phyloP scores from a whole-genome alignment of 2,888 invertebrate species.

The Argyresthia albistria region DNA sequence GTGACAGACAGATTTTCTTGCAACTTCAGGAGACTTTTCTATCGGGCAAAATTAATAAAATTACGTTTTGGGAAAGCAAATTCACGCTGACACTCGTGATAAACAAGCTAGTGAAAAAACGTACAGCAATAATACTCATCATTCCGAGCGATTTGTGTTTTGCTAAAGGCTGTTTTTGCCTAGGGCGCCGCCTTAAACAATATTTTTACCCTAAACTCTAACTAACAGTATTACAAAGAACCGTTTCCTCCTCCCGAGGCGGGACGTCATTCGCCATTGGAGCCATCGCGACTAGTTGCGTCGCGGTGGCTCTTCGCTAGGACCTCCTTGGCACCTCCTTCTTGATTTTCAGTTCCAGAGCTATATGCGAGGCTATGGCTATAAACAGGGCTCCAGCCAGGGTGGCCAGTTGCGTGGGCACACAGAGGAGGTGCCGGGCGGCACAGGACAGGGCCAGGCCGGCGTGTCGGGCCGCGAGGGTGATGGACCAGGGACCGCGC shows the following conservation, averaged over 20 bases:
- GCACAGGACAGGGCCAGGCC: slow-evolving; percentile 77
- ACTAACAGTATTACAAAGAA: too few species aligned
- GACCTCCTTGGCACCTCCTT: slow-evolving; percentile 23
- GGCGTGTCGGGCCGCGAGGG: slow-evolving; percentile 45
- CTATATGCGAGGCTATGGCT: slow-evolving; percentile 24
- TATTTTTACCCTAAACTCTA: too few species aligned
- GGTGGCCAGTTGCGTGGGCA: slow-evolving; percentile 52
- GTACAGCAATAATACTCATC: too few species aligned
- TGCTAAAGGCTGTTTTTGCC: too few species aligned
- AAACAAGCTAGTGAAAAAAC: too few species aligned
- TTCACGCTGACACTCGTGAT: too few species aligned
- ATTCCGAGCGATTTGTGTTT: too few species aligned
- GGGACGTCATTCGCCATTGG: slow-evolving; percentile 9
- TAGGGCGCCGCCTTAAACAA: too few species aligned
- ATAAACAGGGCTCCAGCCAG: slow-evolving; percentile 53
- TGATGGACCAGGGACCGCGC: slow-evolving; percentile 72
- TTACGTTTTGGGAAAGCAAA: too few species aligned
- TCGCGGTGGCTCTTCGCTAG: slow-evolving; percentile 55
- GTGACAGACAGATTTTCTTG: too few species aligned
- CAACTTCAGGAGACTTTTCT: too few species aligned
- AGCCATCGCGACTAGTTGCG: slow-evolving; percentile 33
- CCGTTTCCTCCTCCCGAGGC: slow-evolving; percentile 21
- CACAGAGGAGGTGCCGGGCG: slow-evolving; percentile 75
- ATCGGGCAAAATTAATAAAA: too few species aligned
- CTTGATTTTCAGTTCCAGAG: slow-evolving; percentile 1